A percentile compares a stretch with the other conserved stretches of the same genome.
These are phyloP conservation scores for Phoeniculus purpureus DNA, from an alignment of 2,797 vertebrate genomes.

Conservation along the genomic window DNA sequence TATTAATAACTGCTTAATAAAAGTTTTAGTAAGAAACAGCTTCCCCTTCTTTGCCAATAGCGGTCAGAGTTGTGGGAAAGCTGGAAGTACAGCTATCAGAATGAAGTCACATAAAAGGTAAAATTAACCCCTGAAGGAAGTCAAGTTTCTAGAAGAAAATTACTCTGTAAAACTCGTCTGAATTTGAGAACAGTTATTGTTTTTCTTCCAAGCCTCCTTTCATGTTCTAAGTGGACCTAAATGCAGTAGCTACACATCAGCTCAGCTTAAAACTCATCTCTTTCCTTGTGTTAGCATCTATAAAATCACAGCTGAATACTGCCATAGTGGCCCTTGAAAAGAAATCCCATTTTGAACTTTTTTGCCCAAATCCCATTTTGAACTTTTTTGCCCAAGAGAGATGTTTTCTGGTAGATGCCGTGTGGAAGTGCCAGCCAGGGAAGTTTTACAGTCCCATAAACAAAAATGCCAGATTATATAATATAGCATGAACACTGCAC, in stretches of 20 bases:
- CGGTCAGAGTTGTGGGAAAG: background rate
- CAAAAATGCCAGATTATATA: background rate
- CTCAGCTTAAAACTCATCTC: background rate
- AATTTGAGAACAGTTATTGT: background rate
- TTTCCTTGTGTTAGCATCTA: background rate
- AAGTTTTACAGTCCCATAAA: conserved; percentile 13
- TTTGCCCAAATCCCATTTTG: no score
- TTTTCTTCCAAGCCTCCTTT: conserved; percentile 7
- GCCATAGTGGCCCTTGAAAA: background rate
- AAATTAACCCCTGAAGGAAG: conserved; percentile 28
- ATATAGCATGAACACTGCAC: background rate
- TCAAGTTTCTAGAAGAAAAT: conserved; percentile 40
- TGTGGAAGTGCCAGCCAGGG: background rate
- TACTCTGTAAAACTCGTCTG: conserved; percentile 40
- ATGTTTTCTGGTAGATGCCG: background rate
- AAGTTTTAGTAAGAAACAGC: conserved; percentile 44
- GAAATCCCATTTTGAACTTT: background rate
- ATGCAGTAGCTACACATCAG: background rate
- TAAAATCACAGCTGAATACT: background rate
- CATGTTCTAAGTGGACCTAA: conserved; percentile 4
- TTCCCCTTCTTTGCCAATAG: conserved; percentile 30
- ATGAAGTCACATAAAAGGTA: conserved; percentile 14
- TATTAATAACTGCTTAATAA: conserved; percentile 44
- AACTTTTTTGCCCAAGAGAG: background rate
- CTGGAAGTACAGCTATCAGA: conserved; percentile 49